Evolutionary conservation across 1,140 invertebrate species (phyloP).

Genomic region (Condylostylus longicornis): DNA sequence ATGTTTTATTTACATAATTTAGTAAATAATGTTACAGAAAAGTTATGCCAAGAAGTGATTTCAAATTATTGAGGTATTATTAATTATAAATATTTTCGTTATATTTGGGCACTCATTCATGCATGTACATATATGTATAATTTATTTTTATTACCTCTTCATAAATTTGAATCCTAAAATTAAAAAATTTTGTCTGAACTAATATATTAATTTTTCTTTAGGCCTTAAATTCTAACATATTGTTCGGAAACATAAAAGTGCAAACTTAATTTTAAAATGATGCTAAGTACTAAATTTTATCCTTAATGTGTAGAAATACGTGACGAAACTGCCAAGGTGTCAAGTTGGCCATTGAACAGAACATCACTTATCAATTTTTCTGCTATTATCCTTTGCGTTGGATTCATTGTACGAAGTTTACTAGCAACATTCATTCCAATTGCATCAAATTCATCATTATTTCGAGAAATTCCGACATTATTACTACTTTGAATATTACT

Average conservation of each 20-base stretch:
- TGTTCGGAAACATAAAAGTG: no score
- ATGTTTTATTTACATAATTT: no score
- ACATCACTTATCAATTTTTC: slow-evolving; percentile 33
- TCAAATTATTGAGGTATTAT: no score
- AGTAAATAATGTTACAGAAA: no score
- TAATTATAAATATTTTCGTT: no score
- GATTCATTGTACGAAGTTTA: slow-evolving; percentile 29
- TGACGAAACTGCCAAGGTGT: slow-evolving; percentile 25
- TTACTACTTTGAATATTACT: no score
- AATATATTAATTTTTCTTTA: neutral
- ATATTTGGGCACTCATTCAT: no score
- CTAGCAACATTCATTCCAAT: slow-evolving; percentile 32
- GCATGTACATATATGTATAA: no score
- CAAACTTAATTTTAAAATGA: slow-evolving; percentile 3
- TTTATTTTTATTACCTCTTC: neutral
- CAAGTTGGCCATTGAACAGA: slow-evolving; percentile 32
- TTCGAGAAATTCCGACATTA: slow-evolving; percentile 10
- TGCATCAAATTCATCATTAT: slow-evolving; percentile 28
- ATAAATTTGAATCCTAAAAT: neutral
- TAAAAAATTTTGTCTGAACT: neutral
- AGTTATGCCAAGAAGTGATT: no score
- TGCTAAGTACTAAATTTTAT: neutral
- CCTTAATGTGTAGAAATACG: slow-evolving; percentile 19
- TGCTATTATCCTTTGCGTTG: slow-evolving; percentile 31
- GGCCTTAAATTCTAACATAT: no score